Percentiles rank a stretch among this genome's conserved stretches.
Conservation (phyloP, 1,140 invertebrate species). For the Vanessa tameamea region DNA sequence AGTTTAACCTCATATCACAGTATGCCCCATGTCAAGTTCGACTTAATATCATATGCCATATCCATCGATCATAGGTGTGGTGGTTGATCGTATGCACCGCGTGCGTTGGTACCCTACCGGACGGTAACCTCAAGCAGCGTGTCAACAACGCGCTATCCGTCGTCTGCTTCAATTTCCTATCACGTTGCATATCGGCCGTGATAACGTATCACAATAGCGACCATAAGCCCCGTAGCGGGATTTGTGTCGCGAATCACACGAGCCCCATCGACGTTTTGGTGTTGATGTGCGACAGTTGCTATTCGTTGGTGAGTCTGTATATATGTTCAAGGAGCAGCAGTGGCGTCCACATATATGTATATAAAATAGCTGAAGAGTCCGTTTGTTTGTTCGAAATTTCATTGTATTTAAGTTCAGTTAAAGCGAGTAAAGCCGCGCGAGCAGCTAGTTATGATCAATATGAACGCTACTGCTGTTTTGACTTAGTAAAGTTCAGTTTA, state of each 20-base stretch:
- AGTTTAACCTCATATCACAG: neutral
- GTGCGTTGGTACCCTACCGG: constrained; percentile 90
- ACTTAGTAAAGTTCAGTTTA: no score
- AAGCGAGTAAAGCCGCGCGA: no score
- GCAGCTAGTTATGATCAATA: no score
- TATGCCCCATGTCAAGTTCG: constrained; percentile 5
- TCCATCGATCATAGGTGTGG: constrained; percentile 83
- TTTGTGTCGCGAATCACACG: constrained; percentile 99
- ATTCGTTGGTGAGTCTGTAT: constrained; percentile 91
- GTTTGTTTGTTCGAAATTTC: no score
- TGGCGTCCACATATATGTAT: no score
- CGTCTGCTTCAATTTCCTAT: constrained; percentile 94
- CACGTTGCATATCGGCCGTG: constrained; percentile 92
- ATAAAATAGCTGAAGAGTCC: no score
- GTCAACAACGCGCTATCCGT: constrained; percentile 90
- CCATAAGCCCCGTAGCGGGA: constrained; percentile 90
- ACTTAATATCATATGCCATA: neutral
- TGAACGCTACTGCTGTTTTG: no score
- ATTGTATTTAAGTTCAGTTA: no score
- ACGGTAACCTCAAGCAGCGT: constrained; percentile 87
- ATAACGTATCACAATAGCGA: constrained; percentile 92
- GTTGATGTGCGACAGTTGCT: constrained; percentile 98
- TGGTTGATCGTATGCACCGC: constrained; percentile 92
- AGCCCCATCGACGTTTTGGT: constrained; percentile 99
- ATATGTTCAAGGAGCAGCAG: neutral